A percentile compares a stretch with the other conserved stretches of the same genome.
Evolutionary conservation across 2,797 vertebrate species (phyloP).

Genomic region (Nyctibius grandis): DNA sequence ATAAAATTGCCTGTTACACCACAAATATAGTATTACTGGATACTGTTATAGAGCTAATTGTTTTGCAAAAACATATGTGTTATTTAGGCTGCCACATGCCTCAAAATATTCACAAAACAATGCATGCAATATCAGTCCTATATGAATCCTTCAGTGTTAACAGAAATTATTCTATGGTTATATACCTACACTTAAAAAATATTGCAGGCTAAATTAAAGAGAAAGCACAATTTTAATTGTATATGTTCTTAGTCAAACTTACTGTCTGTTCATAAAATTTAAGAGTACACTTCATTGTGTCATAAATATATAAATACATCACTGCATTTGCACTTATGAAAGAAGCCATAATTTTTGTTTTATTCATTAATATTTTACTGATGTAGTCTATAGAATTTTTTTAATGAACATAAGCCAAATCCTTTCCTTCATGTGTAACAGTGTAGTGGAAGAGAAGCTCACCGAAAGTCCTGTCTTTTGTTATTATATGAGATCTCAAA

Average conservation of each 20-base stretch:
- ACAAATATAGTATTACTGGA: conserved; percentile 13
- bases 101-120: conserved; percentile 11
- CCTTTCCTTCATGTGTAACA: background rate
- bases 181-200: background rate
- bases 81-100: background rate
- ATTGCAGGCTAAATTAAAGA: background rate
- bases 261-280: background rate
- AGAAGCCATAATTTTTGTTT: background rate
- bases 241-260: background rate
- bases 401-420: background rate
- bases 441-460: background rate
- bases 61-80: conserved; percentile 1
- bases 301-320: background rate
- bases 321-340: background rate
- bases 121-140: conserved; percentile 15
- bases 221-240: background rate
- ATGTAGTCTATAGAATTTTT: background rate
- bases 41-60: conserved; percentile 51
- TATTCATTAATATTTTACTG: background rate
- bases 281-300: background rate
- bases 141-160: background rate
- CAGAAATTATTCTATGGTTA: background rate
- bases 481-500: background rate
- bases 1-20: conserved; percentile 43
- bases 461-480: background rate